Evolutionary conservation across 2,888 invertebrate genomes (phyloP), one percentile per base, ranked within the genome.

Genomic region (Mythimna ferrago): DNA sequence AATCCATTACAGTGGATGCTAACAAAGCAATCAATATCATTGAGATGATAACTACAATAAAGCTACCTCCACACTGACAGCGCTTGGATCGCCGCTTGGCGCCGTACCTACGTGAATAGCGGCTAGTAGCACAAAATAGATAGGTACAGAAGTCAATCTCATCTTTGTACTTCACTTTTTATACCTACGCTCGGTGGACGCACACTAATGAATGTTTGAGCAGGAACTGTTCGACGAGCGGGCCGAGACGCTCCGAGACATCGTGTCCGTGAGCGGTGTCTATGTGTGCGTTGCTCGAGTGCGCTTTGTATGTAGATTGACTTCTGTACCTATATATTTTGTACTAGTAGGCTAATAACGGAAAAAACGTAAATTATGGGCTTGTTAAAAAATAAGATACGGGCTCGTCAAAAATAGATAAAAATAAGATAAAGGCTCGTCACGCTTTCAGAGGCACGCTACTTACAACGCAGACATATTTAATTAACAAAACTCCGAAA

Each of bases 11-110:
- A 73, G 62, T 63, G 44, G 14, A 35, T 32, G 26, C 35, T 44
- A 44, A 70, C 48, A 72, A 63, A 32, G 41, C 44, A 60, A 60
- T 75, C 53, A 65, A 60, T 44, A 38, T 65, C 16, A 60, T 53
- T 35, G 44, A 53, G 53, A 73, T 74, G 16, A 26, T 11, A 48
- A 35, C 10, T 26, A 48, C 19, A 44, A 54, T 74, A 66, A 57
- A 41, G 38, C 48, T 73, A n/a, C 11, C 26, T 62, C 7, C 26
- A 41, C 14, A 73, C 16, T n/a, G 48, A 48, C 7, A 16, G 35
- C 6, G 16, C 54, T 57, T 3, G 44, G 56, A 48, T 48, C 44
- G 1, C 14, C 21, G 26, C 2, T 26, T n/a, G n/a, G 16, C 2
- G 1, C 9, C 14, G 1, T 62, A 44, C 41, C 2, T 16, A n/a